A percentile compares a stretch with the other conserved stretches of the same genome.
phyloP scores from a whole-genome alignment of 2,888 invertebrate genomes.

The Parnassius mnemosyne region DNA sequence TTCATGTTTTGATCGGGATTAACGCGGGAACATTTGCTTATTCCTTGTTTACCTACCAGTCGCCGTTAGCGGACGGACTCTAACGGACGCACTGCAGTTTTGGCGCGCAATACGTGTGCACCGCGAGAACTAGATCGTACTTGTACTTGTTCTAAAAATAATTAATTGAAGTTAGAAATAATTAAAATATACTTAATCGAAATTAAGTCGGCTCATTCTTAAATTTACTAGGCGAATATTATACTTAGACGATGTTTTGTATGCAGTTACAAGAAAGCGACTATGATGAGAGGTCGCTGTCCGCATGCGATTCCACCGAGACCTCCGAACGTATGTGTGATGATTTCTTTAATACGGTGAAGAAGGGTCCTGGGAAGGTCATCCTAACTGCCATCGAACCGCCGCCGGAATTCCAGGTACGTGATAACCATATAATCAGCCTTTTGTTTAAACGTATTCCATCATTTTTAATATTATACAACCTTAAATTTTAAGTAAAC shows the following conservation, averaged over 20 bases:
- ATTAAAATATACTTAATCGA: background rate
- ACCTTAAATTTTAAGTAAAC: background rate
- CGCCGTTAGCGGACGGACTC: slow-evolving; percentile 20
- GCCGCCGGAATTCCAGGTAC: slow-evolving; percentile 90
- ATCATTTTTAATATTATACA: background rate
- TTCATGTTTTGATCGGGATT: slow-evolving; percentile 24
- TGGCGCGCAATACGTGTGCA: slow-evolving; percentile 13
- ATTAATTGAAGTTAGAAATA: background rate
- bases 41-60: slow-evolving; percentile 25
- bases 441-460: background rate
- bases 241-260: slow-evolving; percentile 25
- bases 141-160: background rate
- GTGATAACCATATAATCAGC: slow-evolving; percentile 6
- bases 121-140: slow-evolving; percentile 14
- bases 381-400: slow-evolving; percentile 87
- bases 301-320: slow-evolving; percentile 89
- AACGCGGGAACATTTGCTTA: slow-evolving; percentile 19
- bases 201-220: background rate
- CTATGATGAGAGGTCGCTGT: slow-evolving; percentile 87
- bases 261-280: slow-evolving; percentile 89
- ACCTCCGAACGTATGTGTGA: slow-evolving; percentile 89
- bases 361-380: slow-evolving; percentile 86
- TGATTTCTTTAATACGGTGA: slow-evolving; percentile 90
- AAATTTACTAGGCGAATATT: background rate
- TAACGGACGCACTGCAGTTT: slow-evolving; percentile 20